Evolutionary conservation across 2,113 vertebrate species (phyloP), one percentile per base, ranked within the genome.

Genomic region (Seriola rivoliana): DNA sequence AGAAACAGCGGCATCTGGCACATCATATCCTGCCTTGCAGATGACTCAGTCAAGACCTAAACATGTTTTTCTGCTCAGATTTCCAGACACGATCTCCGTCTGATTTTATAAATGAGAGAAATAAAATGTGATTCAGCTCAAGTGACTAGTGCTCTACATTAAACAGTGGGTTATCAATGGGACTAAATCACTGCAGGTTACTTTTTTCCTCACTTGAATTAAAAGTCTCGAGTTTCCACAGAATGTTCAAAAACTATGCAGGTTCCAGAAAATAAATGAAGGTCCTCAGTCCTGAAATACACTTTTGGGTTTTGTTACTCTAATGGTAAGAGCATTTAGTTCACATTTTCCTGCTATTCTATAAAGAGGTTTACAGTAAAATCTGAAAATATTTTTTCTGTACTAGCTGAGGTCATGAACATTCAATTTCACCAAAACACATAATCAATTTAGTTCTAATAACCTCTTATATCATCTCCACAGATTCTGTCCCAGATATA

Each of bases 1-100:
- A 57, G 46, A 84, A 81, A 73, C 25, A 62, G 73, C 70, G 62
- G 36, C 55, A 55, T 52, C 59, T 75, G 34, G 29, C 59, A 63
- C 40, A 68, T 44, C 21, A 67, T 17, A 52, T 69, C 16, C 67
- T 59, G 38, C 21, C 48, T 59, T 21, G 23, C 13, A 23, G 71
- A 70, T 69, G 71, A 66, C 66, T 54, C 55, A 17, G 14, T 57
- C 5, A 8, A 32, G 36, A 29, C 38, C 29, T 44, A 64, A 67
- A 72, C 86, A 13, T 25, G 23, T 44, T 80, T 60, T 42, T 54
- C 59, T 67, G 77, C 81, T 44, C 12, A 44, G 42, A 36, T 36
- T 36, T 36, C 34, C 34, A 36, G 34, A 36, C 34, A 36, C 34
- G 2, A 29, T 29, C 29, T 29, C 29, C 29, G 29, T 29, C 29